These are phyloP conservation scores for Dunckerocampus dactyliophorus DNA, from an alignment of 2,113 vertebrate species.

Conservation along the genomic window DNA sequence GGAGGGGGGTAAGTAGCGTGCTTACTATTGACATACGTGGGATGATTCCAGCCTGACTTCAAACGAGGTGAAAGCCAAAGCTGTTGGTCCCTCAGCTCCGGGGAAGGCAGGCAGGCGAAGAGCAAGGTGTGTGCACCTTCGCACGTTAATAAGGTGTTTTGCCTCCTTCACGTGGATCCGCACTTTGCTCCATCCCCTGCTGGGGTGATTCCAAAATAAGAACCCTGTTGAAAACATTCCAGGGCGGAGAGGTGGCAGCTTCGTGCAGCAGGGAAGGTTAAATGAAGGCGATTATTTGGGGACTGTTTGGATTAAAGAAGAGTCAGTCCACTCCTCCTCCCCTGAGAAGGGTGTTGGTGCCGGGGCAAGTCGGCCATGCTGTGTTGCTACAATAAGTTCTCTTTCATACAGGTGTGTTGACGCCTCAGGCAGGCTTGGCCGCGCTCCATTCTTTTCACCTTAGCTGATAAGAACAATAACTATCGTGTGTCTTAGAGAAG, in stretches of 20 bases:
- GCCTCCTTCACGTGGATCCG: slow-evolving; percentile 38
- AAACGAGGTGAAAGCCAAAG: slow-evolving; percentile 42
- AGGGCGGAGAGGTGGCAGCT: slow-evolving; percentile 67
- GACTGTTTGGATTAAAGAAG: slow-evolving; percentile 59
- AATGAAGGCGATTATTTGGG: slow-evolving; percentile 76
- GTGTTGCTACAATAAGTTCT: slow-evolving; percentile 88
- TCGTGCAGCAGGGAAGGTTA: slow-evolving; percentile 70
- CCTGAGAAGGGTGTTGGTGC: slow-evolving; percentile 74
- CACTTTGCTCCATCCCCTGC: slow-evolving; percentile 48
- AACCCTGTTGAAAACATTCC: slow-evolving; percentile 67
- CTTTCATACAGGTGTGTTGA: slow-evolving; percentile 99
- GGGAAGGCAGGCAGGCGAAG: slow-evolving; percentile 19
- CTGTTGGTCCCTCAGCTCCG: slow-evolving; percentile 46
- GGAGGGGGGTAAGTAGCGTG: neutral
- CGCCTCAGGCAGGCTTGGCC: slow-evolving; percentile 94
- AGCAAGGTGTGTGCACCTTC: slow-evolving; percentile 52
- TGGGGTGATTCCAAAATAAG: slow-evolving; percentile 69
- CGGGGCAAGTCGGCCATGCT: slow-evolving; percentile 80
- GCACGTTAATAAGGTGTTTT: slow-evolving; percentile 52
- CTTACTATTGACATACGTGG: slow-evolving; percentile 53
- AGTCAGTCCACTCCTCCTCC: slow-evolving; percentile 55
- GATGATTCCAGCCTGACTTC: slow-evolving; percentile 55
- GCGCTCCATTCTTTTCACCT: slow-evolving; percentile 95
- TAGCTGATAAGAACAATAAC: slow-evolving; percentile 99
- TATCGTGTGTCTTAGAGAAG: slow-evolving; percentile 87